These are phyloP conservation scores for Drosophila trapezifrons DNA, from an alignment of 1,140 invertebrate genomes.

Conservation along the genomic window DNA sequence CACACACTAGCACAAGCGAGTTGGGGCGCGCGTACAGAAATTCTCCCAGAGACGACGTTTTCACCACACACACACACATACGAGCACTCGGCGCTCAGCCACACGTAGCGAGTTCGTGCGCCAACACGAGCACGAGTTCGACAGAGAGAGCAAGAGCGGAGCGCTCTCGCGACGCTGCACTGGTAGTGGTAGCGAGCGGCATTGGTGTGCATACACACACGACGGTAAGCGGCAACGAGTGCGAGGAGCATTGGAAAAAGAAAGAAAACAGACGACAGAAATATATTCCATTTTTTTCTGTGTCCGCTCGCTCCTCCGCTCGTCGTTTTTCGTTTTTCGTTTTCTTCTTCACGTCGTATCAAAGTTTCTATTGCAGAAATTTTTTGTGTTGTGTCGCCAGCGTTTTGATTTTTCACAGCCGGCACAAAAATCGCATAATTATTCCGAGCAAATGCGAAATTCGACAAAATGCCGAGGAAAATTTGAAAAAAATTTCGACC, in stretches of 20 bases:
- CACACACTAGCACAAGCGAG: slow-evolving; percentile 26
- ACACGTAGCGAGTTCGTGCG: slow-evolving; percentile 37
- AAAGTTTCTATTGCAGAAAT: slow-evolving; percentile 84
- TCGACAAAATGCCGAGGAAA: slow-evolving; percentile 62
- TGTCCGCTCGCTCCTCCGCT: slow-evolving; percentile 71
- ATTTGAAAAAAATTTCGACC: slow-evolving; percentile 65
- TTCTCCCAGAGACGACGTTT: slow-evolving; percentile 37
- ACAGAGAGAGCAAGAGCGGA: slow-evolving; percentile 41
- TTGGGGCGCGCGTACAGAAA: slow-evolving; percentile 57
- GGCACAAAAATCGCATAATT: slow-evolving; percentile 72
- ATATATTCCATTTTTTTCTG: slow-evolving; percentile 81
- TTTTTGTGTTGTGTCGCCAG: slow-evolving; percentile 73
- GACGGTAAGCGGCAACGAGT: slow-evolving; percentile 67
- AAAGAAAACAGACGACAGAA: slow-evolving; percentile 83
- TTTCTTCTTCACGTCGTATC: slow-evolving; percentile 83
- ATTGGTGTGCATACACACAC: slow-evolving; percentile 73
- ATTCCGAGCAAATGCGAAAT: slow-evolving; percentile 71
- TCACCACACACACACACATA: slow-evolving; percentile 25
- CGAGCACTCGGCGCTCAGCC: slow-evolving; percentile 7
- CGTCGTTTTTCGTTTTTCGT: slow-evolving; percentile 63
- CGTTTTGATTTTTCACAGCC: slow-evolving; percentile 59
- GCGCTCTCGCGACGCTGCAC: slow-evolving; percentile 21
- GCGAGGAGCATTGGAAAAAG: slow-evolving; percentile 84
- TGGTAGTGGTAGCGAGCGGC: slow-evolving; percentile 63
- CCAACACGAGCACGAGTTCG: slow-evolving; percentile 40